Percentiles rank a stretch among this genome's conserved stretches.
Evolutionary conservation across 2,797 vertebrate species (phyloP).

Genomic region (Scolopax bukidnonensis): DNA sequence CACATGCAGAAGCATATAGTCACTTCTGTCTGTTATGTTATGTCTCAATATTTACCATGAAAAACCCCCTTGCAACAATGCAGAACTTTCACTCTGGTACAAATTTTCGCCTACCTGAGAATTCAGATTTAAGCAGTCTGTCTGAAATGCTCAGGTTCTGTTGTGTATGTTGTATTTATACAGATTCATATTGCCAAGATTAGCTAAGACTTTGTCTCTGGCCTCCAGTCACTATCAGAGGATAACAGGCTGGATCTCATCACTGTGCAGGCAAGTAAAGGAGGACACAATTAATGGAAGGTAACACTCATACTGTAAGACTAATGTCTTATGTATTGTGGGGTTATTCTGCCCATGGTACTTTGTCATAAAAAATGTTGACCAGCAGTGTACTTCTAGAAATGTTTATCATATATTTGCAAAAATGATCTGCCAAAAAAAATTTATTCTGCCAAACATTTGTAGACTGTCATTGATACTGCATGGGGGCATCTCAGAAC

Average conservation of each 20-base stretch:
- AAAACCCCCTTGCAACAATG: not conserved
- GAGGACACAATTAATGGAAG: not conserved
- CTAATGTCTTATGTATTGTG: not conserved
- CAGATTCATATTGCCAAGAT: not conserved
- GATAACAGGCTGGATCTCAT: not conserved
- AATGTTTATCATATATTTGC: not conserved
- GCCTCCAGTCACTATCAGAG: not conserved
- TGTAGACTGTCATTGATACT: rapidly evolving
- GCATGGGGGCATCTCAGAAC: not conserved
- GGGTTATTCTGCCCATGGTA: not conserved
- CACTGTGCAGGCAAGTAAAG: not conserved
- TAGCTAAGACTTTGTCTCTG: not conserved
- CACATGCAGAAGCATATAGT: not conserved
- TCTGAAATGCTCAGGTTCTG: not conserved
- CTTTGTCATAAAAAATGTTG: not conserved
- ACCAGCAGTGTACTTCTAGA: not conserved
- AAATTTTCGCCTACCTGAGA: not conserved
- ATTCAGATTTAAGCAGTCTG: not conserved
- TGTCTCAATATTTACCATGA: not conserved
- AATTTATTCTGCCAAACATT: not conserved
- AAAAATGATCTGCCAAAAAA: not conserved
- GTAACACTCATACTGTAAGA: not conserved
- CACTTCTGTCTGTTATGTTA: not conserved
- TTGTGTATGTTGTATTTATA: not conserved
- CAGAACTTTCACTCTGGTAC: not conserved